Conservation (phyloP, 2,888 invertebrate species). For the Tribolium freemani region DNA sequence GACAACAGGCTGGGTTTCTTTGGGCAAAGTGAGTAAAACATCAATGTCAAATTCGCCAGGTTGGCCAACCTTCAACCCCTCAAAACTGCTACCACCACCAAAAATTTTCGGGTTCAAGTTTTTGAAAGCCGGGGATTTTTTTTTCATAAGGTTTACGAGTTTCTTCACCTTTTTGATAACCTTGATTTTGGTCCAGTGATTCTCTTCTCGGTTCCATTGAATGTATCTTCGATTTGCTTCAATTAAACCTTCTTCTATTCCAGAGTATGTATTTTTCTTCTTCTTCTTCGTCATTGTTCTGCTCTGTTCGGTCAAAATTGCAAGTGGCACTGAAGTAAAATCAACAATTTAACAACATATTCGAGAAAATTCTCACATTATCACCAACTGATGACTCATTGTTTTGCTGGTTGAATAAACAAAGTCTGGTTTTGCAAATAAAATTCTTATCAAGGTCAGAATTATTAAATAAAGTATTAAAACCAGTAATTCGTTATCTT, state of each 20-base stretch:
- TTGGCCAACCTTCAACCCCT: conserved; percentile 14
- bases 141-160: neutral
- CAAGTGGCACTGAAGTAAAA: no score
- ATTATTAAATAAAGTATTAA: no score
- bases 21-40: conserved; percentile 9
- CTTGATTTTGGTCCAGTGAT: neutral
- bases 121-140: neutral
- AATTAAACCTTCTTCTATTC: neutral
- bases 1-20: neutral
- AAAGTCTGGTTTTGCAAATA: no score
- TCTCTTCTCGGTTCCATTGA: neutral
- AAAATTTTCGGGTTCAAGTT: neutral
- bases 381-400: no score
- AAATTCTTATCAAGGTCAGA: no score
- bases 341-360: no score
- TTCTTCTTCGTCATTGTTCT: neutral
- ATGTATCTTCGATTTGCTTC: neutral
- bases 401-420: no score
- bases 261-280: neutral
- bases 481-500: no score
- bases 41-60: conserved; percentile 32
- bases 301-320: no score
- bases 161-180: neutral
- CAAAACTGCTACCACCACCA: conserved; percentile 11
- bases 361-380: no score